Percentiles rank a stretch among this genome's conserved stretches.
phyloP scores from a whole-genome alignment of 92 coral and sea anemone genomes.

The Blastomussa wellsi region DNA sequence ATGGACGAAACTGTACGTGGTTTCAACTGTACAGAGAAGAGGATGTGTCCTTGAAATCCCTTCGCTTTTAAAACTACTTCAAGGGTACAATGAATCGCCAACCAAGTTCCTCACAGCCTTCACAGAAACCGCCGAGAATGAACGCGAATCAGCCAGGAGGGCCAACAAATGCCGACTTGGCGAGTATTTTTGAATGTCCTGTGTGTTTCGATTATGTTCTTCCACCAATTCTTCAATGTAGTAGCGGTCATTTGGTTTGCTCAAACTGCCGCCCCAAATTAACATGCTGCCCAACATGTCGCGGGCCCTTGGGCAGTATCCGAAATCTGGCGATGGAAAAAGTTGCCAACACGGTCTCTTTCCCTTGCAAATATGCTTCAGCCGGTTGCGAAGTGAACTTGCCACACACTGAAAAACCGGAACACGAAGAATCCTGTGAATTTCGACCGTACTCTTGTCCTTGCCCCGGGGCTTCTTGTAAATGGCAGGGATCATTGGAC shows the following conservation, averaged over 20 bases:
- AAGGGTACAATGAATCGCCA: constrained; percentile 61
- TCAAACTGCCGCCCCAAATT: constrained; percentile 98
- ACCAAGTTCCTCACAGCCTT: constrained; percentile 60
- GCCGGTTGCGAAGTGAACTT: constrained; percentile 91
- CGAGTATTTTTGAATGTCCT: constrained; percentile 98
- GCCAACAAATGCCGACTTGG: constrained; percentile 94
- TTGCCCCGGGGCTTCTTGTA: constrained; percentile 99
- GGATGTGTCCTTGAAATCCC: constrained; percentile 11
- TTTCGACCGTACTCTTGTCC: constrained; percentile 99
- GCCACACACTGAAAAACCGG: constrained; percentile 96
- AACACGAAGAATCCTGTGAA: constrained; percentile 98
- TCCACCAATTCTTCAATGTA: constrained; percentile 97
- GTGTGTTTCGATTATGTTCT: constrained; percentile 98
- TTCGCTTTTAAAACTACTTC: neutral
- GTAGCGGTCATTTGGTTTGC: constrained; percentile 99
- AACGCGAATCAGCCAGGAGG: constrained; percentile 75
- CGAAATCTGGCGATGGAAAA: constrained; percentile 99
- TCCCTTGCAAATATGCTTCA: constrained; percentile 94
- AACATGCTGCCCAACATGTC: constrained; percentile 99
- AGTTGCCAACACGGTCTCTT: constrained; percentile 97
- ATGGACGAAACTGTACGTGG: neutral
- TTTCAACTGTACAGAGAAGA: neutral
- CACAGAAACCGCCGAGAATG: constrained; percentile 70
- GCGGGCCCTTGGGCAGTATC: constrained; percentile 98
- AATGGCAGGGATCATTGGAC: constrained; percentile 98